Base-by-base conservation (phyloP, 2,797 vertebrate genomes). In the Pseudomugil gertrudae region DNA sequence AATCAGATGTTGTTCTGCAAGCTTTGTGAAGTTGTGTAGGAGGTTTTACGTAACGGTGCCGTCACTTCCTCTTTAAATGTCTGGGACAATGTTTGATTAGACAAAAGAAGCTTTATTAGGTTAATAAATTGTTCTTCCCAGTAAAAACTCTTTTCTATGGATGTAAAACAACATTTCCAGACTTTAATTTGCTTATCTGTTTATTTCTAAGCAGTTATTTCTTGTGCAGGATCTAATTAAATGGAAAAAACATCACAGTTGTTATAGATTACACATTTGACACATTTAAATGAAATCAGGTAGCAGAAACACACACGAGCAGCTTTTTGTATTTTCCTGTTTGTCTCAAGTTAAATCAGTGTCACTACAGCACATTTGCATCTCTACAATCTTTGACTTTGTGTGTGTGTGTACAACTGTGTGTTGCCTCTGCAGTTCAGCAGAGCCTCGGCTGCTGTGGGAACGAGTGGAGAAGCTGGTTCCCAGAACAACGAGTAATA, bases 381-480 rank as follows among this genome's bases (percentile, higher is more conserved):
- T 57, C 9, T 36, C 15, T 21, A 0, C 1, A 9, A 4, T 51
- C 38, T 40, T 40, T 40, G 38, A 50, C 58, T 51, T 24, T 74
- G n/a, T n/a, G n/a, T n/a, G n/a, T n/a, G n/a, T n/a, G n/a, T n/a
- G n/a, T 24, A 27, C 63, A 29, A 63, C 32, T 57, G 11, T 5
- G 10, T 74, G 33, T 82, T 72, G 75, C 72, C 73, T 60, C 72
- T 63, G 48, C 77, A 85, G 87, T 84, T 95, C 94, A 74, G 95
- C 95, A 77, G 96, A 98, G 87, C 96, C 96, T 80, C 93, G 96
- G 65, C 91, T 97, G 78, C 93, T 98, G 50, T 97, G 97, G 96
- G 96, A 98, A 83, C 94, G 96, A 54, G 96, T 98, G 82, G 96
- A 98, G 87, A 97, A 97, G 84, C 94, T 96, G 52, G 95, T 95